Evolutionary conservation across 2,888 invertebrate genomes (phyloP).

Genomic region (Physocephala rufipes): DNA sequence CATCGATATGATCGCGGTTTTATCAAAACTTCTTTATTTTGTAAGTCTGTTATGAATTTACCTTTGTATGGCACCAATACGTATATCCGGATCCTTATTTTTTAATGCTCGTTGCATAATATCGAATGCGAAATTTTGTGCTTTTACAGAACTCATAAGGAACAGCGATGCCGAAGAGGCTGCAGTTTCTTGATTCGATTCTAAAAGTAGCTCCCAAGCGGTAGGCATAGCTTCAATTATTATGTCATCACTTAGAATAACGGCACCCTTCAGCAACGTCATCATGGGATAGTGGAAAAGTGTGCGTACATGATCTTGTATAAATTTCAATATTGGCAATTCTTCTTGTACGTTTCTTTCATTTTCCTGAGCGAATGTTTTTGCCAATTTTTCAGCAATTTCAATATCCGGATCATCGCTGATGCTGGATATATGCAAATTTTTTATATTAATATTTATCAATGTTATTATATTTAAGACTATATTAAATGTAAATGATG

Average conservation of each 20-base stretch:
- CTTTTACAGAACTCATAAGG: slow-evolving; percentile 91
- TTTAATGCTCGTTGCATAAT: slow-evolving; percentile 90
- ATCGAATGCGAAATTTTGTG: slow-evolving; percentile 87
- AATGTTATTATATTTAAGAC: too few relatives aligned
- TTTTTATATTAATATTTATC: neutral
- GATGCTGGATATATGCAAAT: slow-evolving; percentile 50
- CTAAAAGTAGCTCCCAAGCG: slow-evolving; percentile 94
- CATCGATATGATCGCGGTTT: neutral
- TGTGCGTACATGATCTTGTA: slow-evolving; percentile 82
- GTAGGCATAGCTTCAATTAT: slow-evolving; percentile 89
- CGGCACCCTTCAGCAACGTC: slow-evolving; percentile 87
- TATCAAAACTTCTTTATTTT: neutral
- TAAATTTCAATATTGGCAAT: slow-evolving; percentile 80
- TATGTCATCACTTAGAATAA: slow-evolving; percentile 86
- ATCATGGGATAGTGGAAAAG: slow-evolving; percentile 91
- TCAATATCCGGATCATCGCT: slow-evolving; percentile 64
- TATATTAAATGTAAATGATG: neutral
- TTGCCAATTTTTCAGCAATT: slow-evolving; percentile 61
- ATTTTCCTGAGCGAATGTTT: slow-evolving; percentile 62
- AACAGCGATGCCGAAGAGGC: slow-evolving; percentile 89
- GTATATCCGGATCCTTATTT: slow-evolving; percentile 81
- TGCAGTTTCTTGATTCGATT: slow-evolving; percentile 87
- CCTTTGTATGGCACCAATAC: slow-evolving; percentile 85
- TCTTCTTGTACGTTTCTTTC: slow-evolving; percentile 70
- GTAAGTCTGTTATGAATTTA: slow-evolving; percentile 52